Conservation (phyloP, 2,797 vertebrate genomes). For the Momotus momota region DNA sequence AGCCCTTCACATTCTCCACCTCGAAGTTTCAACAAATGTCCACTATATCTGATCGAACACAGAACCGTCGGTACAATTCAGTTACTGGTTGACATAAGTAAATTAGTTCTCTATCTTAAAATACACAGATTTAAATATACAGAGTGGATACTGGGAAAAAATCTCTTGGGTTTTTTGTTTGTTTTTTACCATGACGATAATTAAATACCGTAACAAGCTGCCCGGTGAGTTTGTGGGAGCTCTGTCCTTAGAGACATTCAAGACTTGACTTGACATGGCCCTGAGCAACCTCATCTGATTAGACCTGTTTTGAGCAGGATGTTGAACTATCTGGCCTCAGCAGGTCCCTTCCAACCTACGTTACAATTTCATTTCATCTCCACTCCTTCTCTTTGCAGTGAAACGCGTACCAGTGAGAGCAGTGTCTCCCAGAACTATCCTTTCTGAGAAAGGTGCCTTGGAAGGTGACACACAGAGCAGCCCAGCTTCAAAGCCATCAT, state of each 20-base stretch:
- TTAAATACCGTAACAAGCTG: background rate
- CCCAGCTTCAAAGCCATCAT: background rate
- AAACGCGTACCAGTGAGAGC: fast-evolving
- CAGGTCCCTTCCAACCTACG: background rate
- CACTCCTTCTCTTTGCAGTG: background rate
- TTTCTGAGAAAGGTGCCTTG: background rate
- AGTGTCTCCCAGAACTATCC: background rate
- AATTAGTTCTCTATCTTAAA: background rate
- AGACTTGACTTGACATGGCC: background rate
- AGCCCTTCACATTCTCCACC: background rate
- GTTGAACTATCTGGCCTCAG: background rate
- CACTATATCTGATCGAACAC: background rate
- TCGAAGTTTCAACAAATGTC: background rate
- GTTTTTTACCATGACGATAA: background rate
- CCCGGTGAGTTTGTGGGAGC: background rate
- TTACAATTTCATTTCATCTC: background rate
- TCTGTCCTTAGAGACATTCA: background rate
- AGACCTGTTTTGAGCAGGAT: background rate
- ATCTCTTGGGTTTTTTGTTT: fast-evolving
- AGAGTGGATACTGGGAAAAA: background rate
- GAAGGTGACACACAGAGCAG: background rate
- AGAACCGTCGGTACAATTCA: background rate
- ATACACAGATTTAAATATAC: fast-evolving
- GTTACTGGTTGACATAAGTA: fast-evolving
- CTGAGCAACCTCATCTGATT: background rate